Conservation (phyloP, 1,140 invertebrate species). For the Drosophila arizonae region DNA sequence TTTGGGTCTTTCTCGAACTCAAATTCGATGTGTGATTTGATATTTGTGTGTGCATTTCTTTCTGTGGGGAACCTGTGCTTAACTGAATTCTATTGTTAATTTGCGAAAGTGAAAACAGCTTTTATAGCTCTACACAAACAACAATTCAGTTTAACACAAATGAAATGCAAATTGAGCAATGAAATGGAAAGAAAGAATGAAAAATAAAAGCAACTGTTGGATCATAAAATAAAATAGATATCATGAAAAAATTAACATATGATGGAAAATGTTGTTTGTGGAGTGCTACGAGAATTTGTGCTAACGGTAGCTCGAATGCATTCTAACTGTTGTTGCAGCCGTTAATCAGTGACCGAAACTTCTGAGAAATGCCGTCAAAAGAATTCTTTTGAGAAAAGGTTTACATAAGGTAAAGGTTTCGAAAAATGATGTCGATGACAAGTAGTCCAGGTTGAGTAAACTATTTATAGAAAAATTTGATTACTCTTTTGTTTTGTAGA, state of each 20-base stretch:
- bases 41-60: slow-evolving; percentile 54
- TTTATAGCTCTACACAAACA: slow-evolving; percentile 32
- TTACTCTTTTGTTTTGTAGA: background rate
- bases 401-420: background rate
- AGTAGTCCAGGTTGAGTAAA: background rate
- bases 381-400: background rate
- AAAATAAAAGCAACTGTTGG: slow-evolving; percentile 36
- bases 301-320: slow-evolving; percentile 39
- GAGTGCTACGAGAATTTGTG: slow-evolving; percentile 19
- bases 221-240: slow-evolving; percentile 34
- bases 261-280: slow-evolving; percentile 13
- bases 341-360: slow-evolving; percentile 5
- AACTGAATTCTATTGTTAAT: slow-evolving; percentile 60
- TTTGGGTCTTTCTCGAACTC: slow-evolving; percentile 7
- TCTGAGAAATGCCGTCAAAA: slow-evolving; percentile 18
- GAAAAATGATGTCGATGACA: slow-evolving; percentile 9
- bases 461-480: slow-evolving; percentile 9
- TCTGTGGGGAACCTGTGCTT: slow-evolving; percentile 20
- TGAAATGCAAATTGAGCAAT: slow-evolving; percentile 37
- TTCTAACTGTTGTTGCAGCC: slow-evolving; percentile 43
- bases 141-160: slow-evolving; percentile 29
- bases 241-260: slow-evolving; percentile 42
- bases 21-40: slow-evolving; percentile 25
- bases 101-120: slow-evolving; percentile 72
- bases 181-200: slow-evolving; percentile 5